These are phyloP conservation scores for Mystacides longicornis DNA, from an alignment of 2,888 invertebrate species.

Conservation along the genomic window DNA sequence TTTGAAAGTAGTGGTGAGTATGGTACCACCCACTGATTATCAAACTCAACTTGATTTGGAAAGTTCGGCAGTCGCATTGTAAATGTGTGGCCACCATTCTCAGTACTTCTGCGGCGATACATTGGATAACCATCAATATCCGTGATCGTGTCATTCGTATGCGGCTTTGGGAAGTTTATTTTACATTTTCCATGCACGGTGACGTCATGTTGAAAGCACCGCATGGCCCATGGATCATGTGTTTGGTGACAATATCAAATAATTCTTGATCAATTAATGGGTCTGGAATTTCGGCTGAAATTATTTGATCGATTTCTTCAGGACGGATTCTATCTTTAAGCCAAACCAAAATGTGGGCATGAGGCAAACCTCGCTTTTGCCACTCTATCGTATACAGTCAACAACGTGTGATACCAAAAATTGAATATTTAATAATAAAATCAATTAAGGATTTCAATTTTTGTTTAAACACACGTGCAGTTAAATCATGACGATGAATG, in stretches of 20 bases:
- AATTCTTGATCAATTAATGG: neutral
- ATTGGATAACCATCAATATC: neutral
- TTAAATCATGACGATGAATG: neutral
- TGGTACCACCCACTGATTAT: too few relatives aligned
- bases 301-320: neutral
- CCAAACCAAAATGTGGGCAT: neutral
- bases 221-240: neutral
- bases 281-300: neutral
- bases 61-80: neutral
- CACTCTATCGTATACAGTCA: neutral
- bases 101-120: neutral
- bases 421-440: too few relatives aligned
- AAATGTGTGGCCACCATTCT: neutral
- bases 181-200: neutral
- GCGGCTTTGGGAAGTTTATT: neutral
- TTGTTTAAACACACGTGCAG: too few relatives aligned
- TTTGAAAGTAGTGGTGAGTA: too few relatives aligned
- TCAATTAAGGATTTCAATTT: too few relatives aligned
- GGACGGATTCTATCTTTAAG: neutral
- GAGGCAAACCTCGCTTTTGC: neutral
- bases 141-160: neutral
- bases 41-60: too few relatives aligned
- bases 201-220: neutral
- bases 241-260: neutral
- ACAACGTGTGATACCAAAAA: too few relatives aligned